Evolutionary conservation across 2,888 invertebrate species (phyloP), one percentile per base, ranked within the genome.

Genomic region (Aproaerema taeniolella): DNA sequence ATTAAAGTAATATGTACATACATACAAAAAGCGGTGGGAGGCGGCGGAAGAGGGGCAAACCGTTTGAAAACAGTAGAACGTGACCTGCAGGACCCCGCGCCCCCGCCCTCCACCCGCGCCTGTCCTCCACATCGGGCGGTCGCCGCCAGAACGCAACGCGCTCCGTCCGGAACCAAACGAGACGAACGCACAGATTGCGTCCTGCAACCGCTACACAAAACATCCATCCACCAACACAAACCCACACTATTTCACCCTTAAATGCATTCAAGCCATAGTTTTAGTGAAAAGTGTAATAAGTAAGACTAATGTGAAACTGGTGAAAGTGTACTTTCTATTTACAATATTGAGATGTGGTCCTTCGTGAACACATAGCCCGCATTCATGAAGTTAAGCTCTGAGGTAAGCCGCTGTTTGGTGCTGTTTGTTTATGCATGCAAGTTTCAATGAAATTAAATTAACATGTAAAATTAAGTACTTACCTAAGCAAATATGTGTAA

Each of bases 291-390:
- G 20, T 20, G 2, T 9, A 26, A 26, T 26, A 26, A 26, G 26
- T 26, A 9, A n/a, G 20, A 20, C 20, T 46, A 51, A 61, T 62
- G 75, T 75, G 70, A 66, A 61, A 61, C 56, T 58, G 54, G 73
- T 75, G 75, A 81, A 77, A 81, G 81, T 79, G 65, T 47, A 55
- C 67, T 72, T 74, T 72, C 70, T 68, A 67, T 63, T 62, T 58
- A n/a, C 61, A 60, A 58, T 56, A 60, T 55, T 74, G 81, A 79
- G 72, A 83, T 83, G 83, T 73, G 70, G 78, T 70, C 67, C 69
- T 68, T 67, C 61, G 58, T 70, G 67, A 69, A 77, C 63, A 73
- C 71, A 65, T 75, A 67, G 66, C 45, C 60, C 56, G 61, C 58
- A 70, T 80, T 70, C 72, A 82, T 82, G 82, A 72, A 66, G 65